Evolutionary conservation across 2,797 vertebrate species (phyloP).

Genomic region (Tangara arthus): DNA sequence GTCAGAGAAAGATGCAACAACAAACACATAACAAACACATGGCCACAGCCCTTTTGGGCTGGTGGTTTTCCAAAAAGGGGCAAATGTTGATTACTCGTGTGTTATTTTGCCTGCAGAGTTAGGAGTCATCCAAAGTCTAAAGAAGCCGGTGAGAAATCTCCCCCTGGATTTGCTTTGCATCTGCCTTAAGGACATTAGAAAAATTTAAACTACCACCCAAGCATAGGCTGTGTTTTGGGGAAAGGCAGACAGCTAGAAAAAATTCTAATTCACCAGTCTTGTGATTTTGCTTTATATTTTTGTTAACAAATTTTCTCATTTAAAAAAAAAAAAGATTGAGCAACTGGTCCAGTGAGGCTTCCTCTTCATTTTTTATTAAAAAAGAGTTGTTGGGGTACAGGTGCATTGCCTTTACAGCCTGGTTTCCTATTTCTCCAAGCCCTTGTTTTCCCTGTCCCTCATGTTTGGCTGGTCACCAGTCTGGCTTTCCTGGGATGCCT

Average conservation of each 20-base stretch:
- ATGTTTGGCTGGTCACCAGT: not conserved
- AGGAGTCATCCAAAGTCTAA: not conserved
- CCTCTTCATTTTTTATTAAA: not conserved
- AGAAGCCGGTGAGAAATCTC: not conserved
- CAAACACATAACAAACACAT: not conserved
- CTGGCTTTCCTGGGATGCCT: not conserved
- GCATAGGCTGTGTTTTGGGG: not conserved
- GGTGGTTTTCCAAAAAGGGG: not conserved
- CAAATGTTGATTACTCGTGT: not conserved
- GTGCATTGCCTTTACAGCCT: not conserved
- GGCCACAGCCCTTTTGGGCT: not conserved
- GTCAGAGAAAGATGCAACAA: not conserved
- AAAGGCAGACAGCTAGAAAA: not conserved
- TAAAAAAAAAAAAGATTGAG: not conserved
- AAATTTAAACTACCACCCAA: not conserved
- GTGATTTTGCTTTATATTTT: not conserved
- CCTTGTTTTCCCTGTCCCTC: not conserved
- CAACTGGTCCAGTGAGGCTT: not conserved
- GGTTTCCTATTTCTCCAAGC: not conserved
- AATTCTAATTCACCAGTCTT: not conserved
- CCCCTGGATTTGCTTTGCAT: not conserved
- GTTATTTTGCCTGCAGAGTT: not conserved
- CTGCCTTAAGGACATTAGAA: not conserved
- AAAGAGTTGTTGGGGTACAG: not conserved
- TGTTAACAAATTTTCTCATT: not conserved